Percentiles rank a stretch among this genome's conserved stretches.
Evolutionary conservation across 1,140 invertebrate genomes (phyloP).

Genomic region (Drosophila rhopaloa): DNA sequence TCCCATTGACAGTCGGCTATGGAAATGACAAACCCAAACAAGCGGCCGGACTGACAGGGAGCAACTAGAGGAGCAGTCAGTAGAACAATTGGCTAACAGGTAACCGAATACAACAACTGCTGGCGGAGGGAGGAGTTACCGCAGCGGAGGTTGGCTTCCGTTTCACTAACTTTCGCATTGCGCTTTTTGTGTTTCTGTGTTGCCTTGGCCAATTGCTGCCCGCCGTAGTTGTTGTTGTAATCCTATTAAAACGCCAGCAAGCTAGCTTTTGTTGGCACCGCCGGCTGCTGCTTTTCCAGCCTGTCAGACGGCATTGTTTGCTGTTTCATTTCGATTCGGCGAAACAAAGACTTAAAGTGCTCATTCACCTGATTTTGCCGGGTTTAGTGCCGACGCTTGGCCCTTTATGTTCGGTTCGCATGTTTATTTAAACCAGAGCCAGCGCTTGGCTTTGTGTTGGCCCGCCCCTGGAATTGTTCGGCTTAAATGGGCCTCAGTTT

Average conservation of each 20-base stretch:
- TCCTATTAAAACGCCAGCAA: slow-evolving; percentile 61
- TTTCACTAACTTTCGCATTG: slow-evolving; percentile 76
- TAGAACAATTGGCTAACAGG: slow-evolving; percentile 63
- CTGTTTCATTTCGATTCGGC: slow-evolving; percentile 78
- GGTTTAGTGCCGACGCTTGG: slow-evolving; percentile 51
- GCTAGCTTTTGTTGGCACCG: slow-evolving; percentile 37
- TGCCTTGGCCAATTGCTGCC: slow-evolving; percentile 37
- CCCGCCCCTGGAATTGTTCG: slow-evolving; percentile 51
- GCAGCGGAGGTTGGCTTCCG: slow-evolving; percentile 61
- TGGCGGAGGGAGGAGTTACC: slow-evolving; percentile 25
- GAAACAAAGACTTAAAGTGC: slow-evolving; percentile 81
- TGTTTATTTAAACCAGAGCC: slow-evolving; percentile 74
- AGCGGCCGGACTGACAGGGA: slow-evolving; percentile 42
- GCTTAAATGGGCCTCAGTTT: slow-evolving; percentile 71
- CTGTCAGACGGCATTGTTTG: slow-evolving; percentile 69
- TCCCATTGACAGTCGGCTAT: slow-evolving; percentile 41
- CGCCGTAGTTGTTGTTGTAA: slow-evolving; percentile 52
- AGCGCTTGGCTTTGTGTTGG: slow-evolving; percentile 35
- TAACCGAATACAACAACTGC: slow-evolving; percentile 36
- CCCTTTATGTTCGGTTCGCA: slow-evolving; percentile 37
- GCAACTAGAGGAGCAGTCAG: slow-evolving; percentile 33
- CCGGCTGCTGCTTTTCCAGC: slow-evolving; percentile 25
- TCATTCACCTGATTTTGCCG: slow-evolving; percentile 77
- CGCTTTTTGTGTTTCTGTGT: slow-evolving; percentile 49
- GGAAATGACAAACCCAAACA: slow-evolving; percentile 53